phyloP scores from a whole-genome alignment of 2,113 vertebrate species.

The Perca schrenkii region DNA sequence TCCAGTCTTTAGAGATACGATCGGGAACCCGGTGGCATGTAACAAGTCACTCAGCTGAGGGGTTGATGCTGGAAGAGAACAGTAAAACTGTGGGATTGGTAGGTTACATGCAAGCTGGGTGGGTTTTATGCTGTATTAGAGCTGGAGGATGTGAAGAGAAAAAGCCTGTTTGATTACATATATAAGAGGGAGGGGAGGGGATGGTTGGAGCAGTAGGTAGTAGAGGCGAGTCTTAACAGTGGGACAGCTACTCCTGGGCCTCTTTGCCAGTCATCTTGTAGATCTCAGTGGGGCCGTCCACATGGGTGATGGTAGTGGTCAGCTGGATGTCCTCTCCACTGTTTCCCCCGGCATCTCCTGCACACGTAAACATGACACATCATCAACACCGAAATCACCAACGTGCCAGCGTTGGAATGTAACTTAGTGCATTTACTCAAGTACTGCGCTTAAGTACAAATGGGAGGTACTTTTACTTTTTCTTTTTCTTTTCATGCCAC shows the following conservation, averaged over 20 bases:
- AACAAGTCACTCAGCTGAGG: constrained; percentile 13
- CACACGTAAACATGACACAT: background rate
- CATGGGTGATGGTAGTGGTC: constrained; percentile 96
- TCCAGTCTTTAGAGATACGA: constrained; percentile 40
- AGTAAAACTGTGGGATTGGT: constrained; percentile 2
- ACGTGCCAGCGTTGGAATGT: too few species aligned
- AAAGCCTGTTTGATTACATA: constrained; percentile 33
- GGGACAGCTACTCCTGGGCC: constrained; percentile 88
- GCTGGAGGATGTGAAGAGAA: background rate
- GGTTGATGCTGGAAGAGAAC: constrained; percentile 7
- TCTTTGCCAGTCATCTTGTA: constrained; percentile 96
- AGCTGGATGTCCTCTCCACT: constrained; percentile 94
- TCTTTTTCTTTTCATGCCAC: too few species aligned
- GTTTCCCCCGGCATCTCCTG: constrained; percentile 83
- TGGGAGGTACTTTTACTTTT: too few species aligned
- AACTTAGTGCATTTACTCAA: too few species aligned
- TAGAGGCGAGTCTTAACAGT: constrained; percentile 9
- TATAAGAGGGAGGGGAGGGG: constrained; percentile 4
- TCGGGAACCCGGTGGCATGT: constrained; percentile 4
- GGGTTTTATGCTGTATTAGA: background rate
- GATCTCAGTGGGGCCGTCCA: constrained; percentile 93
- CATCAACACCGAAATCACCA: background rate
- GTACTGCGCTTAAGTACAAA: too few species aligned
- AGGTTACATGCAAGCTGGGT: constrained; percentile 42
- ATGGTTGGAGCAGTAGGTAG: constrained; percentile 43